A percentile compares a stretch with the other conserved stretches of the same genome.
Conservation (phyloP, 1,140 invertebrate genomes). For the Tetramorium simillimum region DNA sequence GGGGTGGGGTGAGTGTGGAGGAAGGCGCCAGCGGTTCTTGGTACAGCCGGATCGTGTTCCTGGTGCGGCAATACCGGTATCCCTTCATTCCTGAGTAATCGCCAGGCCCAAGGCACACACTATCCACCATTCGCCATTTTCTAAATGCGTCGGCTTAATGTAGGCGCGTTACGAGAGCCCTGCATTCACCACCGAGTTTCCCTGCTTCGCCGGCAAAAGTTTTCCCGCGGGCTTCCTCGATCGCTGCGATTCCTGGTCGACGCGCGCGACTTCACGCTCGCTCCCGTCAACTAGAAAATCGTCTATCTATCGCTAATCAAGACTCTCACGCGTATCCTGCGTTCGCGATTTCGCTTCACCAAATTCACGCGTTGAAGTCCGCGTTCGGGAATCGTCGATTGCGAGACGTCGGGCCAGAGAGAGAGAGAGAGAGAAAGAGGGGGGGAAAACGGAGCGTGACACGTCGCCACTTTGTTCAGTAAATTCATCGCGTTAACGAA, state of each 20-base stretch:
- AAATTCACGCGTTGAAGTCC: background rate
- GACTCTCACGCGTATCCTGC: too few relatives aligned
- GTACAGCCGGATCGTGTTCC: conserved; percentile 75
- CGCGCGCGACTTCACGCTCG: background rate
- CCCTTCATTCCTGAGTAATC: conserved; percentile 85
- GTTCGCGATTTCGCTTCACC: background rate
- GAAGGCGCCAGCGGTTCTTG: conserved; percentile 76
- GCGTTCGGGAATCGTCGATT: background rate
- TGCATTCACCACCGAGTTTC: conserved; percentile 22
- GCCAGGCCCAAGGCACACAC: conserved; percentile 80
- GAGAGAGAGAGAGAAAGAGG: background rate
- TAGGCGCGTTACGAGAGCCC: conserved; percentile 58
- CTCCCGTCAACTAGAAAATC: background rate
- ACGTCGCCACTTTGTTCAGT: conserved; percentile 67
- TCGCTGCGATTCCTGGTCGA: background rate
- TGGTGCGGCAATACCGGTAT: conserved; percentile 84
- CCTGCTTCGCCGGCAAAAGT: conserved; percentile 10
- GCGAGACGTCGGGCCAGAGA: background rate
- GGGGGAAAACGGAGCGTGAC: background rate
- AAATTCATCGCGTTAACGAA: conserved; percentile 73
- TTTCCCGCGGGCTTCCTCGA: conserved; percentile 26
- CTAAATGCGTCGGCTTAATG: conserved; percentile 78
- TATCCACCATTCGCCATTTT: conserved; percentile 80
- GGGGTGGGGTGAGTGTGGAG: conserved; percentile 66
- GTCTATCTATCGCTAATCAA: background rate